Base-by-base conservation (phyloP, 2,888 invertebrate species). In the Cylloceria caligata region DNA sequence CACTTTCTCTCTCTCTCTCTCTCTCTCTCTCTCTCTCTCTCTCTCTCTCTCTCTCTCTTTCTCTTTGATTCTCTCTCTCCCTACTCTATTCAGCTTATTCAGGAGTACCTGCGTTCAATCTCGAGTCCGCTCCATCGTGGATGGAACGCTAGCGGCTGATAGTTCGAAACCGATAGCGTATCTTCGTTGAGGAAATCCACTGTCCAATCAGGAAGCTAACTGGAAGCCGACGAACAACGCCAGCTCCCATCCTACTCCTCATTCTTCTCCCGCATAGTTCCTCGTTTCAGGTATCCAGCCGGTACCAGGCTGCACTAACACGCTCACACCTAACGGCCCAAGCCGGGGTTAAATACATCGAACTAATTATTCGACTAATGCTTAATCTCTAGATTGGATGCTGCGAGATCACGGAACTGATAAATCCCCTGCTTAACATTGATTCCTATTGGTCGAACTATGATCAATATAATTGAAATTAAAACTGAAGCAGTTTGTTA, bases 161-260 rank as follows among this genome's bases (percentile, higher is more conserved):
- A 30, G 71, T 47, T 72, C 30, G 71, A 30, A 47, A 60, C 60
- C 45, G 71, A 72, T 72, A 60, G 45, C 45, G 71, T 60, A 72
- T 72, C 71, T 47, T 34, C 34, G 71, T 34, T 42, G 71, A 60
- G 60, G 42, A 72, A 60, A 72, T 72, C 71, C 71, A 72, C 71
- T 47, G 71, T 72, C 71, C 71, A 72, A 72, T 72, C 71, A 72
- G 60, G 71, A 57, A 57, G 71, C 45, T 71, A 71, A 71, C 57
- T 30, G 57, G 45, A 57, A 60, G 19, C 60, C 71, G 34, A 72
- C 71, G 45, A 60, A 42, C 57, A 42, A 42, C 42, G 57, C 39
- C 9, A 34, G 9, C 52, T 11, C 16, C 4, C 19, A 21, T 0
- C 24, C 39, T 3, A 1, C 13, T 19, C 21, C 42, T 36, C 24